Conservation (phyloP, 2,888 invertebrate species). For the Catocala sponsa region DNA sequence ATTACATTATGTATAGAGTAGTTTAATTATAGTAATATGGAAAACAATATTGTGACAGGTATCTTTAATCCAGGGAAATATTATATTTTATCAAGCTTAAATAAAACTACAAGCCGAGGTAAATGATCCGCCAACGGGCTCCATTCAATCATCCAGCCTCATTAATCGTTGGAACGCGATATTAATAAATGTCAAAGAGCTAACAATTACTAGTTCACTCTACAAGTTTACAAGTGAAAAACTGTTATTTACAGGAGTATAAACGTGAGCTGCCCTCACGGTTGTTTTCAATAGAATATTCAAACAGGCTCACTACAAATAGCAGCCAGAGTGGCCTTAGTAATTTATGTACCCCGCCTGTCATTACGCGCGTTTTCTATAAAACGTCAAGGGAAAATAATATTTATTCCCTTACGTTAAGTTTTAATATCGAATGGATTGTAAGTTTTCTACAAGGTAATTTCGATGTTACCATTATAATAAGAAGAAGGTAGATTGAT, state of each 20-base stretch:
- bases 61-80: neutral
- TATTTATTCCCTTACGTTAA: slow-evolving; percentile 11
- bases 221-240: slow-evolving; percentile 13
- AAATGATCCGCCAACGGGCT: neutral
- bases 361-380: slow-evolving; percentile 23
- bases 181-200: slow-evolving; percentile 9
- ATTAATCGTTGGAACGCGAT: slow-evolving; percentile 1
- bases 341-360: slow-evolving; percentile 44
- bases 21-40: too few species aligned
- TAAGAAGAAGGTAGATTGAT: slow-evolving; percentile 18
- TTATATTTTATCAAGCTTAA: neutral
- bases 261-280: slow-evolving; percentile 11
- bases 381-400: slow-evolving; percentile 18
- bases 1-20: too few species aligned
- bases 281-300: slow-evolving; percentile 55
- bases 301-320: slow-evolving; percentile 49
- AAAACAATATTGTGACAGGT: too few species aligned
- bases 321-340: slow-evolving; percentile 37
- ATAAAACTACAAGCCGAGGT: too few species aligned
- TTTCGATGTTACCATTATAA: slow-evolving; percentile 3
- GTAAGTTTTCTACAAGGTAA: slow-evolving; percentile 12
- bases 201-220: slow-evolving; percentile 9
- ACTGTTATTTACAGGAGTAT: slow-evolving; percentile 8
- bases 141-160: slow-evolving; percentile 2
- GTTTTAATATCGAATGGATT: slow-evolving; percentile 13